Percentiles rank a stretch among this genome's conserved stretches.
phyloP scores from a whole-genome alignment of 2,113 vertebrate genomes.

The Notarius lentiginosus region DNA sequence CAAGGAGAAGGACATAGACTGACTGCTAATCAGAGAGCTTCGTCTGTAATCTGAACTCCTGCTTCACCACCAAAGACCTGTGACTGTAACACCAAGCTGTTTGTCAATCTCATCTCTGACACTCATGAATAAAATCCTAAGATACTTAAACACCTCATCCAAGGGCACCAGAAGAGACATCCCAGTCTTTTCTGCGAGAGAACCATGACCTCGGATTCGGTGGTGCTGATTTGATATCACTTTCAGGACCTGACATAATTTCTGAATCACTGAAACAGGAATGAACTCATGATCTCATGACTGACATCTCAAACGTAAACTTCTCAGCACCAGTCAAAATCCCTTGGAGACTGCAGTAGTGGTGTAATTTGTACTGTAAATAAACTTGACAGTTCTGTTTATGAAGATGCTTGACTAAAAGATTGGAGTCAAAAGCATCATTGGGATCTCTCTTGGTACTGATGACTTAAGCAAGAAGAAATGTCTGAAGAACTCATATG shows the following conservation, averaged over 20 bases:
- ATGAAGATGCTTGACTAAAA: background rate
- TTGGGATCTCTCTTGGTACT: background rate
- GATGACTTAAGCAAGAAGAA: background rate
- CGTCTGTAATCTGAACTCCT: background rate
- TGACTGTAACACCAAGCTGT: background rate
- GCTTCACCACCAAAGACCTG: background rate
- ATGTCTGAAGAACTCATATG: background rate
- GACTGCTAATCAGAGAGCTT: background rate
- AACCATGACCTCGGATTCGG: background rate
- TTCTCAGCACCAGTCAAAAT: background rate
- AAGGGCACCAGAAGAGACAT: background rate
- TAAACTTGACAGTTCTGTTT: background rate
- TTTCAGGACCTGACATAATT: background rate
- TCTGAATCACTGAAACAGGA: background rate
- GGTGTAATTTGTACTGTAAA: background rate
- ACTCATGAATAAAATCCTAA: background rate
- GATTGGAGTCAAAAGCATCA: background rate
- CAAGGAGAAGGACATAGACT: background rate
- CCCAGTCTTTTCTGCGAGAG: background rate
- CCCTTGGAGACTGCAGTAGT: background rate
- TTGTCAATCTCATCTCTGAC: background rate
- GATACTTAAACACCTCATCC: background rate
- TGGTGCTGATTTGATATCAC: background rate
- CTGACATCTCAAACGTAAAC: background rate
- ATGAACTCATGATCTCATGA: background rate